Evolutionary conservation across 2,113 vertebrate species (phyloP).

Genomic region (Macroglossus sobrinus): DNA sequence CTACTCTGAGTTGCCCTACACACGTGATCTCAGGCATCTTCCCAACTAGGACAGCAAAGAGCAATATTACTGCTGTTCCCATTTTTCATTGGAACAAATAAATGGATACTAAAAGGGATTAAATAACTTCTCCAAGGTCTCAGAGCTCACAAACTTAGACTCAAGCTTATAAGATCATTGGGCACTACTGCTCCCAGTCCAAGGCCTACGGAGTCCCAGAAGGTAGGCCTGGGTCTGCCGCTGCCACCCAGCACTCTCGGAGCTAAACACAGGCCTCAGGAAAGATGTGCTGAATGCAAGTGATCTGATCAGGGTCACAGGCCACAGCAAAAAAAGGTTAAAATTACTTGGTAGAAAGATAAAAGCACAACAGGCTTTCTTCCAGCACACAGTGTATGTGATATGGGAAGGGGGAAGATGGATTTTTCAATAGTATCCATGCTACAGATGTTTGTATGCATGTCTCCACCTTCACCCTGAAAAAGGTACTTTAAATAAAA

Average conservation of each 20-base stretch:
- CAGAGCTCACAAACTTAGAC: not conserved
- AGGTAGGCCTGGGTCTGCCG: not conserved
- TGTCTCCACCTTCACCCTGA: not conserved
- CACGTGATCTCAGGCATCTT: not conserved
- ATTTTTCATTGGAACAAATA: not conserved
- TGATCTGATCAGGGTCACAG: not conserved
- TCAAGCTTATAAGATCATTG: not conserved
- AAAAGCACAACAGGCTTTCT: not conserved
- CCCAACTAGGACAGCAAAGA: not conserved
- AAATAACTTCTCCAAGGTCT: not conserved
- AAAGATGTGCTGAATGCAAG: not conserved
- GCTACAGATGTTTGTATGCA: not conserved
- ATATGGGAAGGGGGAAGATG: not conserved
- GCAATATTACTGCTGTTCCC: not conserved
- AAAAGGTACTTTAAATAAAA: not conserved
- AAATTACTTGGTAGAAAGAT: not conserved
- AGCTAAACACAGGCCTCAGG: not conserved
- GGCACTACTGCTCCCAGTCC: not conserved
- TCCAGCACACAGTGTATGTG: not conserved
- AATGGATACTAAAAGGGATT: not conserved
- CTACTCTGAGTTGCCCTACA: not conserved
- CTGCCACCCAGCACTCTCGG: not conserved
- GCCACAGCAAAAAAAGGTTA: not conserved
- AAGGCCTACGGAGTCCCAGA: not conserved
- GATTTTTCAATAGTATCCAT: not conserved